Conservation (phyloP, 2,113 vertebrate genomes). For the Ondatra zibethicus region DNA sequence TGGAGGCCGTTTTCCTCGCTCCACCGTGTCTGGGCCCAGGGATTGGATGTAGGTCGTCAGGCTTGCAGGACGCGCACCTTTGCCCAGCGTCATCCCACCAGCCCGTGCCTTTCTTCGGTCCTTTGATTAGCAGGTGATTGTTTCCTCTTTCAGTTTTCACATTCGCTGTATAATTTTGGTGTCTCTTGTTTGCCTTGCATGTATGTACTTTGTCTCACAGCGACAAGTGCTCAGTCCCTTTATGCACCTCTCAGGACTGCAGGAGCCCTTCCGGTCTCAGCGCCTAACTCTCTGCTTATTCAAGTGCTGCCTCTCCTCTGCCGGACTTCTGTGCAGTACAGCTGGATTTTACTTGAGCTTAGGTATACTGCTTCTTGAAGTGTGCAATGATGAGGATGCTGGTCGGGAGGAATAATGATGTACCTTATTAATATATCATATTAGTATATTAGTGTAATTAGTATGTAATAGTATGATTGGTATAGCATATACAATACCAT, state of each 20-base stretch:
- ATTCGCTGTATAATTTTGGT: background rate
- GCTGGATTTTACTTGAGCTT: background rate
- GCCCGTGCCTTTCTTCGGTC: background rate
- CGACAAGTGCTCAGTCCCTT: background rate
- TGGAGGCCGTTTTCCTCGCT: no score
- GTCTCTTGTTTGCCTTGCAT: slow-evolving; percentile 20
- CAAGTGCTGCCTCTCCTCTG: background rate
- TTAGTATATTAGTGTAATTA: background rate
- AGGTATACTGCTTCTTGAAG: background rate
- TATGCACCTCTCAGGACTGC: background rate
- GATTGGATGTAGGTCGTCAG: no score
- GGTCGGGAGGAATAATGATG: background rate
- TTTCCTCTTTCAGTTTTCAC: background rate
- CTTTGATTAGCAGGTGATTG: background rate
- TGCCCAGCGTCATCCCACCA: background rate
- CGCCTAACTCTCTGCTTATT: background rate
- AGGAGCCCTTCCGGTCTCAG: background rate
- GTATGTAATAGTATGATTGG: background rate
- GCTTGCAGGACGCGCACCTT: background rate
- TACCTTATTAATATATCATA: background rate
- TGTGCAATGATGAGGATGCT: background rate
- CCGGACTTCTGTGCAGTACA: background rate
- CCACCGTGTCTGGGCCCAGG: background rate
- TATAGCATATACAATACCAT: background rate
- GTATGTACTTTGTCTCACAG: background rate